Evolutionary conservation across 2,113 vertebrate genomes (phyloP).

Genomic region (Eolophus roseicapilla): DNA sequence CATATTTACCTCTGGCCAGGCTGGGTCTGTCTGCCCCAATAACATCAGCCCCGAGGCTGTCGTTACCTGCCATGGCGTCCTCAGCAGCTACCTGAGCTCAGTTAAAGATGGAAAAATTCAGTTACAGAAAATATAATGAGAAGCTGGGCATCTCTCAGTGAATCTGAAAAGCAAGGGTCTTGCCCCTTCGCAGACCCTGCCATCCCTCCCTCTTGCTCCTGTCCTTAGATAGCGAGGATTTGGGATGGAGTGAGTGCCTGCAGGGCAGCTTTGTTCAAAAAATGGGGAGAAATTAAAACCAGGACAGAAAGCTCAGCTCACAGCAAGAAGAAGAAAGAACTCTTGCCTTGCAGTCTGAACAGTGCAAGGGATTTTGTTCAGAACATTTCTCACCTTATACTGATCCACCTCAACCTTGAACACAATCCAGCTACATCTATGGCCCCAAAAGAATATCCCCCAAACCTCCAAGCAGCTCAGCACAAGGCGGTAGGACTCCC

Average conservation of each 20-base stretch:
- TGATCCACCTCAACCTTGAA: neutral
- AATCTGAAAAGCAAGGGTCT: neutral
- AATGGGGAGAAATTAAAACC: neutral
- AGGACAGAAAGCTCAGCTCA: neutral
- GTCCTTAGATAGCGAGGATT: neutral
- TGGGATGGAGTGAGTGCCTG: neutral
- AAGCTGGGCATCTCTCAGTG: neutral
- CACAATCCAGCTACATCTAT: neutral
- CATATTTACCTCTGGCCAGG: neutral
- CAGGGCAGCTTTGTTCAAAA: neutral
- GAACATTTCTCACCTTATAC: neutral
- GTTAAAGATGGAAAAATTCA: neutral
- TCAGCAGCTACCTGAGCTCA: neutral
- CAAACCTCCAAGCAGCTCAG: neutral
- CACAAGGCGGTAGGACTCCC: neutral
- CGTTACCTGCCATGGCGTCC: neutral
- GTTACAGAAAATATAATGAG: neutral
- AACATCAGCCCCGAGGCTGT: neutral
- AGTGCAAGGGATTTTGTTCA: neutral
- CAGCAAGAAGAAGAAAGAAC: neutral
- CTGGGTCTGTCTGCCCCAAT: neutral
- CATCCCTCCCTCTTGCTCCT: neutral
- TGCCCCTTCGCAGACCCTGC: neutral
- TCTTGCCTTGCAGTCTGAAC: neutral
- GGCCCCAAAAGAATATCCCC: neutral